Evolutionary conservation across 1,140 invertebrate genomes (phyloP).

Genomic region (Bombus impatiens): DNA sequence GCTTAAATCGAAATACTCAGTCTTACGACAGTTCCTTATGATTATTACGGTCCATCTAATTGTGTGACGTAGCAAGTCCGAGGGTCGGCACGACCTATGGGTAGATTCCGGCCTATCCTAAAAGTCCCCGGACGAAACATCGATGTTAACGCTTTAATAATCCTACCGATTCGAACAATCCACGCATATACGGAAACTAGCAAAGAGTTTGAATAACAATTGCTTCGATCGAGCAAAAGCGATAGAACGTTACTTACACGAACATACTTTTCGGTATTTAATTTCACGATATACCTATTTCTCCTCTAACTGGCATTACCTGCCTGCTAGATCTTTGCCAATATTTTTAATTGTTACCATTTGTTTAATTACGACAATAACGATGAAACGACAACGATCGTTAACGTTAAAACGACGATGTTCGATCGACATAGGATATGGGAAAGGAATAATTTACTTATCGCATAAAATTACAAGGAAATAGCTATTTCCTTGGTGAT

Average conservation of each 20-base stretch:
- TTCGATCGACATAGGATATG: too few species aligned
- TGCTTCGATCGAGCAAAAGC: neutral
- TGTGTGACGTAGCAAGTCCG: accelerated
- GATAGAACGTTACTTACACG: too few species aligned
- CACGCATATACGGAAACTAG: neutral
- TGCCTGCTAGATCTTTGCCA: neutral
- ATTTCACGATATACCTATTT: neutral
- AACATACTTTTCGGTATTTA: neutral
- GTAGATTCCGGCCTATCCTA: too few species aligned
- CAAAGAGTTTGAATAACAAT: neutral
- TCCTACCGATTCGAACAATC: too few species aligned
- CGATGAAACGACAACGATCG: too few species aligned
- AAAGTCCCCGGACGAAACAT: neutral
- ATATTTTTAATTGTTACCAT: neutral
- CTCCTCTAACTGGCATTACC: neutral
- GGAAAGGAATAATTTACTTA: neutral
- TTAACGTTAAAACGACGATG: too few species aligned
- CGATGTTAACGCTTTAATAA: accelerated
- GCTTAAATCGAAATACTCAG: too few species aligned
- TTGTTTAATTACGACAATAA: neutral
- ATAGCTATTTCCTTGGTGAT: neutral
- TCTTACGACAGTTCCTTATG: too few species aligned
- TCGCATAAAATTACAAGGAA: neutral
- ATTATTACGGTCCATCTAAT: too few species aligned
- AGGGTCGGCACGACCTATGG: too few species aligned